phyloP scores from a whole-genome alignment of 2,797 vertebrate genomes.

The Anisognathus igniventris region DNA sequence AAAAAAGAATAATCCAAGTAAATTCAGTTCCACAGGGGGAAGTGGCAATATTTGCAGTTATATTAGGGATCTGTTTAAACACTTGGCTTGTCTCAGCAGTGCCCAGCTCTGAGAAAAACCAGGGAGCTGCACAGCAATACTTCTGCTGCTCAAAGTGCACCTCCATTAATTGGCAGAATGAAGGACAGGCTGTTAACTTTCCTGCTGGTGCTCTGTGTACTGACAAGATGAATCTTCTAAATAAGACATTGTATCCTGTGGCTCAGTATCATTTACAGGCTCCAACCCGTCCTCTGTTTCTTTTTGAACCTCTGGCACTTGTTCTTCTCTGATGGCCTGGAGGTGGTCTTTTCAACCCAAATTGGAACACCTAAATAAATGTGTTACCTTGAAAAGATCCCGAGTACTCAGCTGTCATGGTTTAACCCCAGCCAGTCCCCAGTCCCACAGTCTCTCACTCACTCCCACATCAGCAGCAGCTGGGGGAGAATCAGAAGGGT shows the following conservation, averaged over 20 bases:
- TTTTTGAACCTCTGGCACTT: neutral
- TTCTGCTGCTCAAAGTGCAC: neutral
- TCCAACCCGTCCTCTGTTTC: neutral
- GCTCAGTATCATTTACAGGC: neutral
- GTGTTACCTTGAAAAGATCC: neutral
- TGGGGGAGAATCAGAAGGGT: neutral
- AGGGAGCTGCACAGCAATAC: neutral
- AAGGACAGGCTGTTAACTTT: constrained; percentile 30
- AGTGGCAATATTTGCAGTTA: neutral
- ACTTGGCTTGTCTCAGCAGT: neutral
- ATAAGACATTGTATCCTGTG: constrained; percentile 12
- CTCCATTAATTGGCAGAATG: constrained; percentile 27
- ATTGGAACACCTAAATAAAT: neutral
- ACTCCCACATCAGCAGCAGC: neutral
- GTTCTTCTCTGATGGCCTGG: neutral
- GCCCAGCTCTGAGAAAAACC: neutral
- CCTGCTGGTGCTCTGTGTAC: neutral
- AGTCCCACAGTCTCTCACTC: neutral
- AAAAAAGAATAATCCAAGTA: neutral
- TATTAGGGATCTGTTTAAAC: neutral
- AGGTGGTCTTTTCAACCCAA: neutral
- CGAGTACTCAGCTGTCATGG: neutral
- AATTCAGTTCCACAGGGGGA: neutral
- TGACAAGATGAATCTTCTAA: constrained; percentile 33
- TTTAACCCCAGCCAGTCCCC: neutral